Evolutionary conservation across 2,888 invertebrate genomes (phyloP).

Genomic region (Aromia moschata): DNA sequence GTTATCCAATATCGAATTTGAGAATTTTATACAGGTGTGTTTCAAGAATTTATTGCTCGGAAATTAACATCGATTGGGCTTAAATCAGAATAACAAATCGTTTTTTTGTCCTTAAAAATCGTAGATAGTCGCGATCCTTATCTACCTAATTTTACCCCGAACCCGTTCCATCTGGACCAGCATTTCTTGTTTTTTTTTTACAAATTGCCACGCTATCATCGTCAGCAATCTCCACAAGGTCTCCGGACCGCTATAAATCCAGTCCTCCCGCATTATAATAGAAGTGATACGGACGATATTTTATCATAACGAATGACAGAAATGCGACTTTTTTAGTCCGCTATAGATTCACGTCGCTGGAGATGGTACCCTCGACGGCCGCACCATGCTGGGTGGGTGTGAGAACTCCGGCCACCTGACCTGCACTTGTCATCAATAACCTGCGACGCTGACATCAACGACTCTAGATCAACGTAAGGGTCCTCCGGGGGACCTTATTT

Average conservation of each 20-base stretch:
- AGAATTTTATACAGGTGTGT: no score
- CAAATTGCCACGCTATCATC: constrained; percentile 18
- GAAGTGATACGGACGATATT: constrained; percentile 21
- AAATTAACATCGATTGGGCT: no score
- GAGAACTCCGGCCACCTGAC: constrained; percentile 57
- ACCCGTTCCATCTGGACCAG: background rate
- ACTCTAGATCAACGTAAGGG: constrained; percentile 49
- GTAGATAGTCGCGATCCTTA: background rate
- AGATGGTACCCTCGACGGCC: constrained; percentile 21
- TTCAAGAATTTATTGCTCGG: no score
- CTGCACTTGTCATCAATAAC: constrained; percentile 62
- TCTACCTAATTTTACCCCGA: background rate
- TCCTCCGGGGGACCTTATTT: constrained; percentile 35
- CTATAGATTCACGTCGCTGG: constrained; percentile 32
- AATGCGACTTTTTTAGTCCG: constrained; percentile 44
- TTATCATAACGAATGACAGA: constrained; percentile 31
- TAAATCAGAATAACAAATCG: no score
- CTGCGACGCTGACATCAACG: constrained; percentile 61
- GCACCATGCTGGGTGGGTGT: constrained; percentile 55
- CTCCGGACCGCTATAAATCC: constrained; percentile 14
- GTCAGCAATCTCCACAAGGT: constrained; percentile 20
- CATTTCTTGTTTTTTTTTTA: background rate
- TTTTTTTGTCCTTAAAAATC: no score
- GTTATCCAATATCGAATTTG: no score
- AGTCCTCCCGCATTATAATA: constrained; percentile 19